These are phyloP conservation scores for Aphrocallistes beatrix DNA, from an alignment of 37 sponge, comb jelly and placozoan species.

Conservation along the genomic window DNA sequence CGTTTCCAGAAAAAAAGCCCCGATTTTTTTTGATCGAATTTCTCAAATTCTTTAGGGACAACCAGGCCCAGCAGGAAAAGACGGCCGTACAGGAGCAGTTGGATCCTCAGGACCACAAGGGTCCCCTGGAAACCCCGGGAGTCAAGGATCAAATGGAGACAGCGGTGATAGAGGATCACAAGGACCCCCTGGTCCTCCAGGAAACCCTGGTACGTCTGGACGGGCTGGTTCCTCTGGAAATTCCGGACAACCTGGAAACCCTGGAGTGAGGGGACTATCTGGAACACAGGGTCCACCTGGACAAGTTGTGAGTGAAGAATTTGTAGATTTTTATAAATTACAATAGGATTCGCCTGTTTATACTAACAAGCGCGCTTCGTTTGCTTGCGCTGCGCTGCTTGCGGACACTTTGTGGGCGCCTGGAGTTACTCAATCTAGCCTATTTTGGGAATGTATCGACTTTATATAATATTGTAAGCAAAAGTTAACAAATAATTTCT, in stretches of 20 bases:
- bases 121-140: not conserved
- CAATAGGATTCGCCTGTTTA: too few species aligned
- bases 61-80: not conserved
- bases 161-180: not conserved
- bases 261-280: not conserved
- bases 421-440: too few species aligned
- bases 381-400: too few species aligned
- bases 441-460: too few species aligned
- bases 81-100: not conserved
- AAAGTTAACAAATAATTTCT: too few species aligned
- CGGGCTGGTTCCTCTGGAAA: not conserved
- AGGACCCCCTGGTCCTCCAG: slow-evolving; percentile 10
- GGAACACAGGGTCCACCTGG: not conserved
- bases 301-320: not conserved
- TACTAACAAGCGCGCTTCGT: too few species aligned
- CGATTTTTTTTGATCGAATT: not conserved
- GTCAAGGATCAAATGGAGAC: not conserved
- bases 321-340: too few species aligned
- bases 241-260: not conserved
- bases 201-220: not conserved
- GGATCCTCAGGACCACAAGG: not conserved
- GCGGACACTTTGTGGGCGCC: too few species aligned
- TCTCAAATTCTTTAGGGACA: not conserved
- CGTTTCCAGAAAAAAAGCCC: too few species aligned
- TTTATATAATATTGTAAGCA: too few species aligned